Conservation (phyloP, 2,113 vertebrate species). For the Lepus timidus region DNA sequence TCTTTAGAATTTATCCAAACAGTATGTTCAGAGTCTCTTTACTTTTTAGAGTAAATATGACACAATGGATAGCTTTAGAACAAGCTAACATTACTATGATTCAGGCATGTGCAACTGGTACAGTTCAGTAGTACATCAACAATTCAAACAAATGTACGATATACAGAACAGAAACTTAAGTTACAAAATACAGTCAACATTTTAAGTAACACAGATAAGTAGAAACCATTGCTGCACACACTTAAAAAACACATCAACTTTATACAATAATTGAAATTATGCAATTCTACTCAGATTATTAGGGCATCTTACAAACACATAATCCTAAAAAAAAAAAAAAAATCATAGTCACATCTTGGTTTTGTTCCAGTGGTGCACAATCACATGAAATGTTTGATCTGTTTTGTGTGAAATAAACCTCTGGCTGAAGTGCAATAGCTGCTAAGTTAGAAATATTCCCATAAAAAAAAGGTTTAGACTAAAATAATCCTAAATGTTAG, state of each 20-base stretch:
- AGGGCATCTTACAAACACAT: constrained; percentile 77
- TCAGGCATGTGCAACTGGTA: constrained; percentile 90
- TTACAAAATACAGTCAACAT: constrained; percentile 88
- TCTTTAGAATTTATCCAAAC: constrained; percentile 70
- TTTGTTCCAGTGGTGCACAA: constrained; percentile 88
- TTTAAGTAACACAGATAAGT: constrained; percentile 76
- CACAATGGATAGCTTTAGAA: constrained; percentile 91
- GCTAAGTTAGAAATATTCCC: constrained; percentile 81
- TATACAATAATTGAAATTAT: constrained; percentile 82
- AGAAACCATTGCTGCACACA: constrained; percentile 83
- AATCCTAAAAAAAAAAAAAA: constrained; percentile 72
- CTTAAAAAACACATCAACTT: constrained; percentile 77
- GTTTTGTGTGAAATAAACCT: constrained; percentile 81
- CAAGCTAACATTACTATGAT: constrained; percentile 90
- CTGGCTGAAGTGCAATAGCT: constrained; percentile 77
- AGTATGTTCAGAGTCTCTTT: constrained; percentile 78
- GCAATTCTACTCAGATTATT: constrained; percentile 78
- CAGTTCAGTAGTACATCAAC: constrained; percentile 91
- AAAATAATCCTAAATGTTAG: constrained; percentile 81
- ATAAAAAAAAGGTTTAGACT: constrained; percentile 80
- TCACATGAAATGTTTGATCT: constrained; percentile 83
- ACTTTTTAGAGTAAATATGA: constrained; percentile 84
- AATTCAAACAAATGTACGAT: constrained; percentile 85
- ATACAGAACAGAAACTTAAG: constrained; percentile 84
- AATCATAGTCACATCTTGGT: constrained; percentile 88